Base-by-base conservation (phyloP, 1,140 invertebrate genomes). In the Lucilia cuprina region DNA sequence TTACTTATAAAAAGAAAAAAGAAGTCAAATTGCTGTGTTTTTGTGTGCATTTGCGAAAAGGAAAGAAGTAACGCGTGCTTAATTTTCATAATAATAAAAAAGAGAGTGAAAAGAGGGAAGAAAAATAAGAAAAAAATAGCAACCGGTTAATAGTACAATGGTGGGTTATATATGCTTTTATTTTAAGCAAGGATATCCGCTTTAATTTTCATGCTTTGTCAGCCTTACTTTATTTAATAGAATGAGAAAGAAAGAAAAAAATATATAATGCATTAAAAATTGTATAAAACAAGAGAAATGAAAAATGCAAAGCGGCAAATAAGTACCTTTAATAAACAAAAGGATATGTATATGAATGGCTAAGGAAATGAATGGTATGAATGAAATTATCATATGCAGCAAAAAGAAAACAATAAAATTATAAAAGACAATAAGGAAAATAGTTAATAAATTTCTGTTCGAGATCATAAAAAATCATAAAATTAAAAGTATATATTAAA, bases 131-230 rank as follows among this genome's bases (percentile, higher is more conserved):
- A n/a, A 60, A 60, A n/a, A 60, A n/a, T 14, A 3, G 10, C 50
- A 60, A 60, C 50, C 50, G 50, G 50, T 60, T 60, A 74, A 74
- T 74, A 74, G 25, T 35, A 80, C 19, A 80, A 49, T 80, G 19
- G n/a, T 80, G 19, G 41, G 10, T 14, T 30, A 74, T 75, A 75
- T 75, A 75, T 75, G 30, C 74, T 70, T 70, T 19, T 70, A 70
- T 21, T 70, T 70, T 78, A 78, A 78, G 77, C 19, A 80, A 80
- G 77, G 77, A 80, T 80, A 80, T 80, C 77, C 77, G 75, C 60
- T 70, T 70, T 19, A 70, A 70, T 70, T 70, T 70, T 78, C 34
- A 41, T 80, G 77, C 77, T 35, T 70, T 70, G 60, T 70, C 60
- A 70, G 60, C 19, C 60, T 21, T 21, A 70, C 19, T 5, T 14